Evolutionary conservation across 30 jellyfish, hydroid and myxozoan genomes (phyloP).

Genomic region (Hydractinia echinata): DNA sequence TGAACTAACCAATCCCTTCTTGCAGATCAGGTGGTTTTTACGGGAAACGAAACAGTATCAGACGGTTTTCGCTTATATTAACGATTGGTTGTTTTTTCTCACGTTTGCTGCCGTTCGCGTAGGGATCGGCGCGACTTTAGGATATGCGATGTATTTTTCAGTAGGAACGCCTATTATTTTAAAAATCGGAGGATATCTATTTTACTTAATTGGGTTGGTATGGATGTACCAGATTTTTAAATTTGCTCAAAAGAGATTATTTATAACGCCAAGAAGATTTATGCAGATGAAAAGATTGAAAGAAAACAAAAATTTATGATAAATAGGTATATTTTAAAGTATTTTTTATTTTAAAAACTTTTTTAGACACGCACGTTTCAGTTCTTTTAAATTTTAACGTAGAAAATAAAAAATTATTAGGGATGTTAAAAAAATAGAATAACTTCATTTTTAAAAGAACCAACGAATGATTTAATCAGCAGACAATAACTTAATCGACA

Average conservation of each 20-base stretch:
- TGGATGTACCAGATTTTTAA: constrained; percentile 68
- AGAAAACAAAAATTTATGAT: too few species aligned
- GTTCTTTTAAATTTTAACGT: too few species aligned
- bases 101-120: constrained; percentile 53
- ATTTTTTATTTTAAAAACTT: too few species aligned
- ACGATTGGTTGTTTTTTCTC: constrained; percentile 58
- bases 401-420: too few species aligned
- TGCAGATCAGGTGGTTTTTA: constrained; percentile 83
- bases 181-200: constrained; percentile 64
- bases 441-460: too few species aligned
- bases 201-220: constrained; percentile 52
- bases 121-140: constrained; percentile 62
- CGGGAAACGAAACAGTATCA: constrained; percentile 47
- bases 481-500: too few species aligned
- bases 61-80: constrained; percentile 46
- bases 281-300: too few species aligned
- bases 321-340: too few species aligned
- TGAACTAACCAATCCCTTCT: constrained; percentile 82
- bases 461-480: too few species aligned
- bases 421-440: too few species aligned
- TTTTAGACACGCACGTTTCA: too few species aligned
- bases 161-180: constrained; percentile 43
- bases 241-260: constrained; percentile 25
- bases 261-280: background rate
- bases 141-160: constrained; percentile 31